These are phyloP conservation scores for Oriolus oriolus DNA, from an alignment of 2,113 vertebrate genomes.

Conservation along the genomic window DNA sequence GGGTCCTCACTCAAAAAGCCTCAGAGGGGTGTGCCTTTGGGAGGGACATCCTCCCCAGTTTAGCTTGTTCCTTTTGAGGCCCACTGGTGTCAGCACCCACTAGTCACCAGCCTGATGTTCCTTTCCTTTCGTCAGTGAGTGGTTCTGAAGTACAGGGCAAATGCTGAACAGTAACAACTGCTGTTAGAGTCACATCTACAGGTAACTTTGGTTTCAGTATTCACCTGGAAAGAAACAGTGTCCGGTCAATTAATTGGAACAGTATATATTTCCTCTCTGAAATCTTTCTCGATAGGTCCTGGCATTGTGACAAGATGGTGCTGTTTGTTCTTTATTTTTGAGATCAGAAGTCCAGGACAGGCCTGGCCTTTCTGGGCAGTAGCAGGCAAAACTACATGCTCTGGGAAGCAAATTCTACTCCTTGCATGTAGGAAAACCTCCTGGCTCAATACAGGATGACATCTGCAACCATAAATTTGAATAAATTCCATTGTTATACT, in stretches of 20 bases:
- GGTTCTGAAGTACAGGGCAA: background rate
- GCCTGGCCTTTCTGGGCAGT: background rate
- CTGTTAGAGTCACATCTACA: slow-evolving; percentile 51
- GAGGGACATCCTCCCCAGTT: background rate
- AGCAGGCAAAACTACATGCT: background rate
- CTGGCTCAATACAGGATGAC: slow-evolving; percentile 20
- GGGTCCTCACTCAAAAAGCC: background rate
- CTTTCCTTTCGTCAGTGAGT: background rate
- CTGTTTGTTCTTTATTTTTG: background rate
- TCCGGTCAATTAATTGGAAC: slow-evolving; percentile 18
- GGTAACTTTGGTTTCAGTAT: slow-evolving; percentile 43
- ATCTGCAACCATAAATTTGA: slow-evolving; percentile 59
- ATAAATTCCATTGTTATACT: slow-evolving; percentile 50
- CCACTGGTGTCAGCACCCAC: background rate
- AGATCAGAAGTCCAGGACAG: background rate
- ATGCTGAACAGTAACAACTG: background rate
- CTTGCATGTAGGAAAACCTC: slow-evolving; percentile 11
- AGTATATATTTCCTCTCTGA: background rate
- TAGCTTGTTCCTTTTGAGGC: background rate
- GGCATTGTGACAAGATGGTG: background rate
- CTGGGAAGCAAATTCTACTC: background rate
- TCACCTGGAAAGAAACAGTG: slow-evolving; percentile 34
- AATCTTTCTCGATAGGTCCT: background rate
- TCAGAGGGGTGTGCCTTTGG: background rate
- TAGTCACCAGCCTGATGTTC: background rate